These are phyloP conservation scores for Charadrius vociferus DNA, from an alignment of 2,113 vertebrate species.

Conservation along the genomic window DNA sequence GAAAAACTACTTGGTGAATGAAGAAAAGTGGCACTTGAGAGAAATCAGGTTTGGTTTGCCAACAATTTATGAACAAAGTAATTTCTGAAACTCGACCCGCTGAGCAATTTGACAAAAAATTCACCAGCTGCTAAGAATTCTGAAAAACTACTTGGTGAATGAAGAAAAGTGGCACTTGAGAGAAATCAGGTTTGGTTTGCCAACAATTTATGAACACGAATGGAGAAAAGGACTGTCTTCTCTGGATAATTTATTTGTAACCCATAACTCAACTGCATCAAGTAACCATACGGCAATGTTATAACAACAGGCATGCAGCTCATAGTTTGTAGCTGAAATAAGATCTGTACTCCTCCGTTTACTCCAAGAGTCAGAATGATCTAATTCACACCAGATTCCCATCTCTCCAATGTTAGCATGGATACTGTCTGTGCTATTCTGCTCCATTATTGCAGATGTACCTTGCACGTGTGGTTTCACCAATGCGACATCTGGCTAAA, in stretches of 20 bases:
- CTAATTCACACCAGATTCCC: neutral
- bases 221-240: neutral
- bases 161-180: neutral
- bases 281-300: neutral
- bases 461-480: neutral
- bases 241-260: slow-evolving; percentile 1
- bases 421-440: neutral
- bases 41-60: neutral
- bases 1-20: neutral
- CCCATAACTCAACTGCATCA: neutral
- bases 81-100: no score
- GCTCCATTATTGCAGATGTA: neutral
- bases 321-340: neutral
- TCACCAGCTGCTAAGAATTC: neutral
- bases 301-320: neutral
- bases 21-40: neutral
- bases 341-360: neutral
- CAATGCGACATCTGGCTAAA: slow-evolving; percentile 36
- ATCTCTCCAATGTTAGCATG: neutral
- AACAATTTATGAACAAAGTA: neutral
- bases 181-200: neutral
- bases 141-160: neutral
- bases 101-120: no score
- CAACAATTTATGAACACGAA: neutral
- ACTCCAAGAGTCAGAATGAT: slow-evolving; percentile 4